Conservation (phyloP, 2,888 invertebrate species). For the Zygothrica quintamaculata region DNA sequence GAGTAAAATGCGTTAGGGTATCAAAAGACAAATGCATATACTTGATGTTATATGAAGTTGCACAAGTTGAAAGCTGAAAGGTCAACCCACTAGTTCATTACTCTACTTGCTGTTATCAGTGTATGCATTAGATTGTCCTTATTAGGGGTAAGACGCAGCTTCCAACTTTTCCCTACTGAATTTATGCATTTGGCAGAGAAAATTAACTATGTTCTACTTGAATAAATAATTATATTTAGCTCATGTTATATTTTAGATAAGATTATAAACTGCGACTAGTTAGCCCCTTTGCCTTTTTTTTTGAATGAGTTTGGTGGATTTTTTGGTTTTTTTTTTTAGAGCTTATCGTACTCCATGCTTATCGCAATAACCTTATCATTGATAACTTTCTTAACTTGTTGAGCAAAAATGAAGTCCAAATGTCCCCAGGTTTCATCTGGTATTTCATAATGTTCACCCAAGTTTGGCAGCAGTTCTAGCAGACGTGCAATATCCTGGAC, state of each 20-base stretch:
- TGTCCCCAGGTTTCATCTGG: slow-evolving; percentile 77
- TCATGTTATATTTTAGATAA: slow-evolving; percentile 32
- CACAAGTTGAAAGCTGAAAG: neutral
- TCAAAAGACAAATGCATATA: slow-evolving; percentile 5
- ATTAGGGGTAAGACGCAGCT: too few relatives aligned
- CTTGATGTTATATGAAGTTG: slow-evolving; percentile 24
- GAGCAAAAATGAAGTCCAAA: slow-evolving; percentile 80
- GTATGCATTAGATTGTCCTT: too few relatives aligned
- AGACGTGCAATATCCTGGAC: slow-evolving; percentile 61
- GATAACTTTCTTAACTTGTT: slow-evolving; percentile 65
- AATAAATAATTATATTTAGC: neutral
- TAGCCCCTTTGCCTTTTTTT: too few relatives aligned
- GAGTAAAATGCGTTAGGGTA: too few relatives aligned
- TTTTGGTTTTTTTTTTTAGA: slow-evolving; percentile 10
- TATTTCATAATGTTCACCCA: slow-evolving; percentile 63
- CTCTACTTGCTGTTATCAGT: slow-evolving; percentile 13
- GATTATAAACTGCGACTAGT: too few relatives aligned
- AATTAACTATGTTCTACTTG: neutral
- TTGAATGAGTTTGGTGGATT: slow-evolving; percentile 45
- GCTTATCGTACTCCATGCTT: slow-evolving; percentile 60
- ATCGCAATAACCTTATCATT: slow-evolving; percentile 67
- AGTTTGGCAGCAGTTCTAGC: slow-evolving; percentile 49
- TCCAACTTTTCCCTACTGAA: neutral
- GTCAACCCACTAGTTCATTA: slow-evolving; percentile 37
- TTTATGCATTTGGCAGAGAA: neutral